Evolutionary conservation across 2,113 vertebrate species (phyloP).

Genomic region (Passer montanus): DNA sequence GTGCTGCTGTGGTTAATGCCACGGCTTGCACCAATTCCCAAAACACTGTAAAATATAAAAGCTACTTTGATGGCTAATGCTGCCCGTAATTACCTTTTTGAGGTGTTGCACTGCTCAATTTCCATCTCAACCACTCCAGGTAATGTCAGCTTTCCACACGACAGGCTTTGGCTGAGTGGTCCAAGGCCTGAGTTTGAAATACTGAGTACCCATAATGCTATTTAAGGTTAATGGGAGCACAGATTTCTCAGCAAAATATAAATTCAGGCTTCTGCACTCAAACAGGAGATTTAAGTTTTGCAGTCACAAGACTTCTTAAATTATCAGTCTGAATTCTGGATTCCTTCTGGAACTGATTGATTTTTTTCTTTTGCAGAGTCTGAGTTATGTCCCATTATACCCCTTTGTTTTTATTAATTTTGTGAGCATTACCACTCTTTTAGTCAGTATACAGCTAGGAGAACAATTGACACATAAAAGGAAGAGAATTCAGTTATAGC

Average conservation of each 20-base stretch:
- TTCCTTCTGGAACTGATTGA: neutral
- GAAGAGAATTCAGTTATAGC: neutral
- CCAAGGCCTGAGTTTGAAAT: neutral
- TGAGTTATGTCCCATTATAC: neutral
- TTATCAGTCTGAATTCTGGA: neutral
- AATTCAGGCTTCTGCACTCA: neutral
- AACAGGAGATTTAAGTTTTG: neutral
- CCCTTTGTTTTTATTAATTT: neutral
- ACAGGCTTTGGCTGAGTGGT: neutral
- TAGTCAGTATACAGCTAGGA: neutral
- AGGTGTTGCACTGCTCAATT: neutral
- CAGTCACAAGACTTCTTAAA: neutral
- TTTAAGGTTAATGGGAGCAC: neutral
- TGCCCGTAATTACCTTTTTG: neutral
- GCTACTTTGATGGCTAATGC: neutral
- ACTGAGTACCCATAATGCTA: neutral
- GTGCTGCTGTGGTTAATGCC: neutral
- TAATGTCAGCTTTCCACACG: neutral
- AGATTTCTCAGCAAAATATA: neutral
- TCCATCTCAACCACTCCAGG: neutral
- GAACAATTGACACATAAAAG: neutral
- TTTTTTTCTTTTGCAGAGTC: neutral
- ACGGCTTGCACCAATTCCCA: neutral
- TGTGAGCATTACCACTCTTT: neutral
- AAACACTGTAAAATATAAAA: neutral